A percentile compares a stretch with the other conserved stretches of the same genome.
phyloP scores from a whole-genome alignment of 1,140 invertebrate species.

The Cydia fagiglandana region DNA sequence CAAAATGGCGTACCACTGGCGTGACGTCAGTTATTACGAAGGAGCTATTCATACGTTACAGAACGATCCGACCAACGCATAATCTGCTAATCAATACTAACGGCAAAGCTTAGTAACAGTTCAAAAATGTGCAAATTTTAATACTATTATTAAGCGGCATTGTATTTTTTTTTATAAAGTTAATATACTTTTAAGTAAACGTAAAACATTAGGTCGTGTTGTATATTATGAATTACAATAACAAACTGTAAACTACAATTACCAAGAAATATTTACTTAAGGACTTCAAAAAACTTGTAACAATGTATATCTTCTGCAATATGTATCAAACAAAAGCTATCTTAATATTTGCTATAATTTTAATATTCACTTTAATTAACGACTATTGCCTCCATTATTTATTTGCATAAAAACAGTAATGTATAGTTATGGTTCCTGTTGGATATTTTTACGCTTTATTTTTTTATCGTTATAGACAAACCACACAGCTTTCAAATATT shows the following conservation, averaged over 20 bases:
- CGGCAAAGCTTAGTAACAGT: neutral
- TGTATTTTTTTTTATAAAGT: neutral
- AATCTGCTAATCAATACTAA: neutral
- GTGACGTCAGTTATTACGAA: constrained; percentile 78
- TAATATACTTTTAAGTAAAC: neutral
- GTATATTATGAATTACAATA: too few relatives aligned
- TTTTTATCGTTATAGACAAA: neutral
- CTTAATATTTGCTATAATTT: neutral
- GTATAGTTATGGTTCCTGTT: neutral
- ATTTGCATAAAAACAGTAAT: neutral
- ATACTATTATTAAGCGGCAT: neutral
- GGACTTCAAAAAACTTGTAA: too few relatives aligned
- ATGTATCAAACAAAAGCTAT: too few relatives aligned
- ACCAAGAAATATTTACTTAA: too few relatives aligned
- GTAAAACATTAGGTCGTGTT: too few relatives aligned
- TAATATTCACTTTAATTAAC: neutral
- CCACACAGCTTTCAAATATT: neutral
- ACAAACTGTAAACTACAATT: too few relatives aligned
- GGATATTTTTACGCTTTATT: constrained; percentile 11
- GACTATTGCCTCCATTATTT: neutral
- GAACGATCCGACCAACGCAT: neutral
- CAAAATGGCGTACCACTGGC: constrained; percentile 79
- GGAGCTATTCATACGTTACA: constrained; percentile 33
- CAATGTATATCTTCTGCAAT: too few relatives aligned
- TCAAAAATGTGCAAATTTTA: neutral